Base-by-base conservation (phyloP, 2,113 vertebrate species). In the Mus spicilegus region DNA sequence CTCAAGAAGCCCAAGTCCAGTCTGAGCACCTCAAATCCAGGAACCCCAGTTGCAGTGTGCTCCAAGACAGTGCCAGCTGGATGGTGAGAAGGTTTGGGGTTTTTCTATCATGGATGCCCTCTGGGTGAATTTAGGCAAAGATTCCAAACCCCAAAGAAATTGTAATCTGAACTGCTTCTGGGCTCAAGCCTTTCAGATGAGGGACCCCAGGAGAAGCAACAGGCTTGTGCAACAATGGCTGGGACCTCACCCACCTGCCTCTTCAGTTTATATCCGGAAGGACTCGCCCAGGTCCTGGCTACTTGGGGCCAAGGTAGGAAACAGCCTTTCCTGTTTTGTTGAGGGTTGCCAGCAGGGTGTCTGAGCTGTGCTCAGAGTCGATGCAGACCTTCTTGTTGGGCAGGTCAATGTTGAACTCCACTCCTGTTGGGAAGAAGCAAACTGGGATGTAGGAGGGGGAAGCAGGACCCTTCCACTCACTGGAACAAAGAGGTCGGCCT, bases 371-470 rank as follows among this genome's bases (percentile, higher is more conserved):
- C 87, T 99, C 99, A 0, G 99, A 99, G 89, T 99, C 99, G 0
- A 99, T 99, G 96, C 96, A 99, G 54, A 99, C 99, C 98, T 99
- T 99, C 97, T 99, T 99, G 97, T 99, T 99, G 2, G 99, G 99
- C 85, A 99, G 98, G 97, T 99, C 99, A 87, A 99, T 99, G 70
- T 99, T 99, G 98, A 99, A 99, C 96, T 99, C 99, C 58, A 99
- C 99, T 92, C 99, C 99, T 99, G 95, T 0, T 4, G 92, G 92
- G 92, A 92, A 80, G 54, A 82, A 85, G 96, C 93, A 97, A 87
- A 69, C 0, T 0, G 36, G 54, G 46, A 30, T 39, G 20, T 56
- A 42, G n/a, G 22, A 28, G 28, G 7, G 70, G 80, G 36, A 93
- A 51, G 65, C 24, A 72, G 80, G 93, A 91, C n/a, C 22, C 24